These are phyloP conservation scores for Colius striatus DNA, from an alignment of 2,113 vertebrate genomes.

Conservation along the genomic window DNA sequence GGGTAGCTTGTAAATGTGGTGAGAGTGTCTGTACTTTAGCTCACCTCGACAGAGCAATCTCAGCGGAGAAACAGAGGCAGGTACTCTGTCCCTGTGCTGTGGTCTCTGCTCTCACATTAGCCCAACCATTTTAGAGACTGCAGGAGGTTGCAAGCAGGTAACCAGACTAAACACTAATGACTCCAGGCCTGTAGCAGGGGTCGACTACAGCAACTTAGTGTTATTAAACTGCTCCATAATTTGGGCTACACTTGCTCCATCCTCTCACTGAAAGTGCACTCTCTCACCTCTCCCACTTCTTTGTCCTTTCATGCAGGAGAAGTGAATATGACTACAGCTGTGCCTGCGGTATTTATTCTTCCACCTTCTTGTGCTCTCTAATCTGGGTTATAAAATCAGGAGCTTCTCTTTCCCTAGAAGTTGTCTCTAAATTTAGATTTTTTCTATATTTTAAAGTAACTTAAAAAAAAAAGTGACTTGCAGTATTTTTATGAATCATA, in stretches of 20 bases:
- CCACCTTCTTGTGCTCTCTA: background rate
- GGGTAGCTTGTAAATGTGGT: background rate
- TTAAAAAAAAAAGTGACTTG: too few relatives aligned
- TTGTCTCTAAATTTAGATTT: background rate
- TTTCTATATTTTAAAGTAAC: background rate
- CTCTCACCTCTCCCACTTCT: background rate
- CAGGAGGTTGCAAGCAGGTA: background rate
- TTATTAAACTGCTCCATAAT: background rate
- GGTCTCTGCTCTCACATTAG: background rate
- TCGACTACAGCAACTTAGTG: background rate
- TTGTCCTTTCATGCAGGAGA: background rate
- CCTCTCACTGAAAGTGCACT: background rate
- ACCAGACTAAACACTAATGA: accelerated
- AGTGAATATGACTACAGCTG: background rate
- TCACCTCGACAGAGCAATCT: background rate
- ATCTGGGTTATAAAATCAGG: background rate
- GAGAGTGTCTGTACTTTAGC: background rate
- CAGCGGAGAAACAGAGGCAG: background rate
- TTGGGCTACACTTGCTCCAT: background rate
- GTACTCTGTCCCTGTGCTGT: background rate
- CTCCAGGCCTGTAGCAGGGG: background rate
- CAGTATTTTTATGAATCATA: background rate
- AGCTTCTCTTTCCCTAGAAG: background rate
- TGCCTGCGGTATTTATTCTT: background rate
- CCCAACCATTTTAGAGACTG: accelerated